Base-by-base conservation (phyloP, 2,888 invertebrate species). In the Cerceris ruficornis region DNA sequence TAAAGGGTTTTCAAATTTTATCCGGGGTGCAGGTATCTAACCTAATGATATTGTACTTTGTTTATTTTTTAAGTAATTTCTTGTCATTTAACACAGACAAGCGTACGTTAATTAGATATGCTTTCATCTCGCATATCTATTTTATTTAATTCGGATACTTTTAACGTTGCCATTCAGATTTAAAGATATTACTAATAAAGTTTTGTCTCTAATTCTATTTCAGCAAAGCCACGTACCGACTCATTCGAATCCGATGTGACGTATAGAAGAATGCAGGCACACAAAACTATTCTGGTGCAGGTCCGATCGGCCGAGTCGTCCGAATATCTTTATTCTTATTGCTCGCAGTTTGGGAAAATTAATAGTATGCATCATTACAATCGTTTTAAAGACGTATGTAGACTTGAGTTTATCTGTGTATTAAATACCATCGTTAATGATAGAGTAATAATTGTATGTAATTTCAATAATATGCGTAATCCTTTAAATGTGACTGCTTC, bases 241-340 rank as follows among this genome's bases (percentile, higher is more conserved):
- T 2, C 6, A 0, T 60, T 70, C 14, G 4, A 43, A 1, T 0
- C 58, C 6, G 61, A 46, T 58, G n/a, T 65, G 8, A 5, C 0
- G 0, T 49, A 92, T 39, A 94, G 96, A 82, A 94, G 95, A 89
- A 90, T 92, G 2, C 94, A 97, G 91, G 96, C 97, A 0, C 93
- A 92, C 65, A 94, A 94, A 75, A 96, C 96, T 92, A 93, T 97
- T 69, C 92, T 97, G 46, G 95, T 97, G 6, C 96, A 97, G 93
- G 95, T 97, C 0, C 95, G 95, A 87, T 96, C 96, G 0, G 94
- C 95, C 68, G 94, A 95, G 61, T 96, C 96, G 0, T 95, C 94
- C 86, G 91, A 91, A 60, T 96, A 96, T 91, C 92, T 97, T 67
- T 94, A 95, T 89, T 93, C 94, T 5, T 96, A 96, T 89, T 97